Conservation (phyloP, 2,113 vertebrate genomes). For the Irena cyanogastra region DNA sequence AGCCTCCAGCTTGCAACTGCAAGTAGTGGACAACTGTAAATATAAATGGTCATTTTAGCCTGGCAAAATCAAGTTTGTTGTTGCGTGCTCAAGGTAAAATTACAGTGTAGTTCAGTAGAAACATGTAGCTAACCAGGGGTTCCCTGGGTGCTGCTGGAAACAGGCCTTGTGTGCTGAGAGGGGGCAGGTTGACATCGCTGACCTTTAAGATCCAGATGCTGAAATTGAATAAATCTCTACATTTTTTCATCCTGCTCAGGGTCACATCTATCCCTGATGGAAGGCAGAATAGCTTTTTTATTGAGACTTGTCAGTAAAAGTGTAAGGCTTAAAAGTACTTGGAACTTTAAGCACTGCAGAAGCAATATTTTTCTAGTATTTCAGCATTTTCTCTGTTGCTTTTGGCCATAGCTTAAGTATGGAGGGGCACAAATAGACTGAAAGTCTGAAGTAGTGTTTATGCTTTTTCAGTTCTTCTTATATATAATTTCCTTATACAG, state of each 20-base stretch:
- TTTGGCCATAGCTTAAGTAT: conserved; percentile 6
- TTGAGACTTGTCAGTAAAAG: neutral
- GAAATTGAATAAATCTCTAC: neutral
- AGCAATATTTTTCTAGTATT: conserved; percentile 32
- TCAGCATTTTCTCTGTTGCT: conserved; percentile 28
- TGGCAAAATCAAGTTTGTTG: neutral
- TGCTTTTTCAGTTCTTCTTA: conserved; percentile 1
- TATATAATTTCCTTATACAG: conserved; percentile 11
- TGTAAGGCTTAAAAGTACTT: neutral
- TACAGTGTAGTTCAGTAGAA: neutral
- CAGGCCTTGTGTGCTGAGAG: neutral
- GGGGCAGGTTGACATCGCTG: neutral
- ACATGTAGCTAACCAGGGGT: neutral
- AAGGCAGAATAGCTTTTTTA: neutral
- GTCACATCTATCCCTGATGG: neutral
- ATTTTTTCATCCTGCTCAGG: neutral
- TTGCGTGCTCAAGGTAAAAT: neutral
- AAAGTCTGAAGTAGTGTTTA: conserved; percentile 18
- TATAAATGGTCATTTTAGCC: neutral
- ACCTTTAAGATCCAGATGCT: neutral
- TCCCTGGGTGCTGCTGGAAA: neutral
- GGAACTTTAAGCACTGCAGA: neutral
- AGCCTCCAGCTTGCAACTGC: neutral
- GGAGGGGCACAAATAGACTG: neutral
- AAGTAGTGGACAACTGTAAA: neutral